Base-by-base conservation (phyloP, 2,797 vertebrate genomes). In the Anabas testudineus region DNA sequence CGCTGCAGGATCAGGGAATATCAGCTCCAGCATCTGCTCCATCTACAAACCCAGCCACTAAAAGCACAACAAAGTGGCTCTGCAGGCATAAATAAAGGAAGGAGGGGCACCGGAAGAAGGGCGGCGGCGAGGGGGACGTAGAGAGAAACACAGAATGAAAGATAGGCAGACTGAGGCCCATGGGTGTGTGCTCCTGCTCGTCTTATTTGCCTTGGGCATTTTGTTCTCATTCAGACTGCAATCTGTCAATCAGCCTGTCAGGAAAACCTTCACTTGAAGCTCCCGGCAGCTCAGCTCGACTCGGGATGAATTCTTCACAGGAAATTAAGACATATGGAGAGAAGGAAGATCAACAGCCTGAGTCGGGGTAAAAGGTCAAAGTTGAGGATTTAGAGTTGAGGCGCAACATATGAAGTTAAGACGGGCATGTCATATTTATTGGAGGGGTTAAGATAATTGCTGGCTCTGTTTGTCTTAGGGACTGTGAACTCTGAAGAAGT, bases 41-140 rank as follows among this genome's bases (percentile, higher is more conserved):
- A 91, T 90, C 90, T 88, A 84, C 90, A 90, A 88, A 90, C 89
- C 85, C 83, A 73, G 89, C 80, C 86, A 87, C 89, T 92, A 92
- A 92, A 86, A 90, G 87, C 91, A 90, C 88, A 91, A 90, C 91
- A 90, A 91, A 92, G 91, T 86, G 86, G 79, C 72, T 89, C 89
- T 88, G 87, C 83, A 81, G 92, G 88, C 88, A 86, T 88, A 90
- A 89, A 90, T 86, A 91, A 87, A 82, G 78, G 61, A 65, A 64
- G 87, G 84, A 84, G 87, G 88, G 87, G 71, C 63, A 80, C 53
- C 51, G 51, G 85, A 85, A 87, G 77, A 74, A 56, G 42, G n/a
- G 18, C 43, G 52, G 16, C 45, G 32, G 32, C 36, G 34, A 30
- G 32, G n/a, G 45, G 41, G 41, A 46, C 19, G 19, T 14, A 37